Evolutionary conservation across 2,888 invertebrate species (phyloP).

Genomic region (Lasioglossum leucozonium): DNA sequence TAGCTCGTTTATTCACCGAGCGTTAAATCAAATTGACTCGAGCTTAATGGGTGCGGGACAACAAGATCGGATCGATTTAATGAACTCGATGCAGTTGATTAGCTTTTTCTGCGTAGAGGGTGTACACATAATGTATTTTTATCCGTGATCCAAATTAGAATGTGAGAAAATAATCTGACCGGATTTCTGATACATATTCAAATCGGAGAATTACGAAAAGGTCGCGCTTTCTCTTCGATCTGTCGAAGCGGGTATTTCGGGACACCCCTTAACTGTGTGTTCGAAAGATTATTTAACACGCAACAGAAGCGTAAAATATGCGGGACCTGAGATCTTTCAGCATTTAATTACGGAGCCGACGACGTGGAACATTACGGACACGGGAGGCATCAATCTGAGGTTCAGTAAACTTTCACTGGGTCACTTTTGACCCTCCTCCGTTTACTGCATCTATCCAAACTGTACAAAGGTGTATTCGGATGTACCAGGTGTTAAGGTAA

Average conservation of each 20-base stretch:
- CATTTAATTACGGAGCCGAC: background rate
- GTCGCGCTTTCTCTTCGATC: background rate
- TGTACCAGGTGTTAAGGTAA: background rate
- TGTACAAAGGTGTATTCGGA: background rate
- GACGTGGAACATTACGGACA: background rate
- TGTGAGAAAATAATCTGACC: conserved; percentile 15
- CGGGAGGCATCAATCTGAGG: background rate
- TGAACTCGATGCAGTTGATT: conserved; percentile 69
- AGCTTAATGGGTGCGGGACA: conserved; percentile 57
- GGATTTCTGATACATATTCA: background rate
- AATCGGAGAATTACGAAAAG: background rate
- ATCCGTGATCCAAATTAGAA: conserved; percentile 44
- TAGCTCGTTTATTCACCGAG: conserved; percentile 45
- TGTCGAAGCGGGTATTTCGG: background rate
- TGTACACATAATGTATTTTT: conserved; percentile 64
- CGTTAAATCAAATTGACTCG: conserved; percentile 64
- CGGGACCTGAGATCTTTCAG: conserved; percentile 21
- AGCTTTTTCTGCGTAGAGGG: conserved; percentile 55
- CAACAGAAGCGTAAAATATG: background rate
- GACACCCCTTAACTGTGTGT: background rate
- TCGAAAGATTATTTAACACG: conserved; percentile 7
- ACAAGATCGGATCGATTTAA: conserved; percentile 72
- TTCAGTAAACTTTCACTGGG: background rate
- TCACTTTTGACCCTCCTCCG: background rate
- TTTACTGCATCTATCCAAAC: background rate